Base-by-base conservation (phyloP, 2,888 invertebrate genomes). In the Ophion slaviceki region DNA sequence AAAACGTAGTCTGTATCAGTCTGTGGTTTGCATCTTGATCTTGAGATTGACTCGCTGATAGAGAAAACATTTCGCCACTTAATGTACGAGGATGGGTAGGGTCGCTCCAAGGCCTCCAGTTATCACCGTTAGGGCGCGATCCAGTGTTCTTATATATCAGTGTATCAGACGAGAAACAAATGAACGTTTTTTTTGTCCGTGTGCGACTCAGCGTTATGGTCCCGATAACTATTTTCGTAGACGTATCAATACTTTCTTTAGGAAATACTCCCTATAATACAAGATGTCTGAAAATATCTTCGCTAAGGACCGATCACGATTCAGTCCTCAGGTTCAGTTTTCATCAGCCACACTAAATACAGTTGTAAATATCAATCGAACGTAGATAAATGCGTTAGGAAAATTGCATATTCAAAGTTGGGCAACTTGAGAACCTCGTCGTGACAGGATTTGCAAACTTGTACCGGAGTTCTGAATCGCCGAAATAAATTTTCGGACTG, bases 151-250 rank as follows among this genome's bases (percentile, higher is more conserved):
- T 53, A 53, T 53, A 53, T 53, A 17, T 53, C 53, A 40, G 40
- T 40, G 53, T 5, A 53, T 53, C 53, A 17, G 17, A 53, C 53
- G 53, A 53, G 53, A 53, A 53, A 53, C 53, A 53, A 14, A 53
- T 17, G 4, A 53, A 14, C 14, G 47, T 47, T 47, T 47, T 47
- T 53, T 53, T 59, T 45, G 17, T 68, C 14, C 24, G 14, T 40
- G 11, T 17, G 28, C 24, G 14, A 36, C 11, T 61, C 24, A 36
- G 24, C 36, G 59, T 40, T 6, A 17, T 77, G 77, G 57, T 77
- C 77, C 77, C 67, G 36, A 47, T 28, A 36, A 70, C 28, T 32
- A 70, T 53, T 53, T 24, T 45, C 40, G 20, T 45, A 45, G 36
- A 66, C 68, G 6, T 68, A 24, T 45, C 7, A 70, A 47, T 70